Evolutionary conservation across 2,888 invertebrate genomes (phyloP), one percentile per base, ranked within the genome.

Genomic region (Cantharis flavilabris): DNA sequence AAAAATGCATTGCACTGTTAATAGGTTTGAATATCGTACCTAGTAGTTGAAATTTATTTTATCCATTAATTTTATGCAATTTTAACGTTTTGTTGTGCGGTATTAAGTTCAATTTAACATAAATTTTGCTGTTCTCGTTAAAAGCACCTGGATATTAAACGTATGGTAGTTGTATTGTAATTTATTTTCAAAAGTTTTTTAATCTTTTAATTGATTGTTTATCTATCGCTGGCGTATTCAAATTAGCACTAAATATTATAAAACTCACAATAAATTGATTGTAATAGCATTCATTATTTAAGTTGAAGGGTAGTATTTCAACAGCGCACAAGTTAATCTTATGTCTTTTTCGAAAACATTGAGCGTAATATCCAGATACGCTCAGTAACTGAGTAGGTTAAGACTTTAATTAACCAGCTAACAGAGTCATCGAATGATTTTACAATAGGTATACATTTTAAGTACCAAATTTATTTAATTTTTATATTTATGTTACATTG

Each of bases 21-120:
- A 83, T 83, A 81, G 81, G 76, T 77, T 80, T 80, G 62, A 78
- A 80, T 80, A 81, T 80, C 76, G 78, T 33, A 69, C n/a, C 62
- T 23, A 67, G 20, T 65, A 69, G 72, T 75, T 72, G 23, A 75
- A 77, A 79, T 77, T 81, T 81, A 77, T 80, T 80, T 71, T 73
- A 69, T 70, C 69, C 73, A 70, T 70, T 70, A 70, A 62, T 73
- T 73, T 26, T 7, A 33, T 23, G 72, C 23, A 67, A 67, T 73
- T 73, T 72, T 26, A 67, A 73, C 30, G 23, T 20, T 23, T 72
- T 72, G 30, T 28, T 67, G 18, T 67, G 14, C 28, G 62, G 49
- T 62, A 62, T 71, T 62, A 62, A 30, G 30, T 72, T 65, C 16
- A 28, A 33, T 72, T 65, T 72, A 49, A 69, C 23, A 73, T 73